These are phyloP conservation scores for Spinus pinus DNA, from an alignment of 2,797 vertebrate species.

Conservation along the genomic window DNA sequence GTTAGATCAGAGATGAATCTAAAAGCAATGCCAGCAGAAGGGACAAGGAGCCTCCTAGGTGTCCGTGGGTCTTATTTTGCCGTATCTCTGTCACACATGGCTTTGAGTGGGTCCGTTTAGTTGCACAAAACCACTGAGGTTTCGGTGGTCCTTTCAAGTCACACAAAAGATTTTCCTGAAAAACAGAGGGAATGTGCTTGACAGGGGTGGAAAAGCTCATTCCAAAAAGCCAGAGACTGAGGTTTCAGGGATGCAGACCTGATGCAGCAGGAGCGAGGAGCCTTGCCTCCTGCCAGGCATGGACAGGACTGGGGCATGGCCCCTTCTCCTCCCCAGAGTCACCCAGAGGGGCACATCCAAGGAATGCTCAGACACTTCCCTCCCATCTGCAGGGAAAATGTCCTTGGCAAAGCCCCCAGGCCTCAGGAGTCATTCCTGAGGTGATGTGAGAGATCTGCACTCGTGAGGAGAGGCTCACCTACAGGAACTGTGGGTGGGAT, in stretches of 20 bases:
- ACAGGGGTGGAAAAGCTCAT: not conserved
- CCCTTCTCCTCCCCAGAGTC: not conserved
- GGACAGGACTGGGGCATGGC: not conserved
- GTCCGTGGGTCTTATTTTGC: not conserved
- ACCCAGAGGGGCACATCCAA: accelerated
- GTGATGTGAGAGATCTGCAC: not conserved
- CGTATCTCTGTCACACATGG: not conserved
- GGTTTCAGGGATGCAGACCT: not conserved
- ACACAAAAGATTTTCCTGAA: not conserved
- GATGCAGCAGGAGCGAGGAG: accelerated
- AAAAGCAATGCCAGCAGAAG: not conserved
- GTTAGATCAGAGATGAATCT: not conserved
- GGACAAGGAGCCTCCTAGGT: not conserved
- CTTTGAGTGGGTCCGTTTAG: not conserved
- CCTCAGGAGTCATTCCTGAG: not conserved
- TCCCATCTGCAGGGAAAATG: accelerated
- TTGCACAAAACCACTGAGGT: not conserved
- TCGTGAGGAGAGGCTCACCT: accelerated
- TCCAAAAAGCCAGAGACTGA: not conserved
- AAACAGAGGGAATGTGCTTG: not conserved
- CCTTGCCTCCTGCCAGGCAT: not conserved
- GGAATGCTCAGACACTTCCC: accelerated
- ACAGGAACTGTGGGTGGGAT: not conserved
- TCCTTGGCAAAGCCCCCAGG: not conserved
- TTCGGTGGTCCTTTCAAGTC: not conserved